Conservation (phyloP, 92 coral and sea anemone species). For the Plumapathes pennacea region DNA sequence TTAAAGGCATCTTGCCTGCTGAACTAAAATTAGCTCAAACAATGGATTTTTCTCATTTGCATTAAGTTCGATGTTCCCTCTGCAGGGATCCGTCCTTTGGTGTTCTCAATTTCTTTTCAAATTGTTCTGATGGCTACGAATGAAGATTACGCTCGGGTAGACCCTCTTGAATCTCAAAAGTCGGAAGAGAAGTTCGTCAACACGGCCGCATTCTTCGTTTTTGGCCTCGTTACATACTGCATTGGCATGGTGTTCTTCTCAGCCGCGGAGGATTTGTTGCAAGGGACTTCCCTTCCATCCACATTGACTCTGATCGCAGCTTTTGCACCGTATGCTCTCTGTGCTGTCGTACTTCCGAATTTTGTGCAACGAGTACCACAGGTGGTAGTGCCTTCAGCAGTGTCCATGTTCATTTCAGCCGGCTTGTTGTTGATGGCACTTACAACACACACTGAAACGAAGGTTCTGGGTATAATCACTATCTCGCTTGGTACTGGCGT, state of each 20-base stretch:
- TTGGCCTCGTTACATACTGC: neutral
- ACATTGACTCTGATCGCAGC: neutral
- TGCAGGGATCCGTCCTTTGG: no score
- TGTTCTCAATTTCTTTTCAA: no score
- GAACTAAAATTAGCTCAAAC: no score
- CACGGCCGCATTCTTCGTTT: conserved; percentile 1
- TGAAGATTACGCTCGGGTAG: no score
- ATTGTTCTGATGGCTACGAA: no score
- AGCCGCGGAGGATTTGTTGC: conserved; percentile 1
- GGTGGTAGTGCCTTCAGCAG: neutral
- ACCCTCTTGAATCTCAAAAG: no score
- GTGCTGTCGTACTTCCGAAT: neutral
- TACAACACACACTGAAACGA: no score
- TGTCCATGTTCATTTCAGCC: neutral
- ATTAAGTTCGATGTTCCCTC: no score
- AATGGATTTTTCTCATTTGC: no score
- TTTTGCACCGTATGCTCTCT: neutral
- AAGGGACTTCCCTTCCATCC: neutral
- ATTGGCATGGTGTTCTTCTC: neutral
- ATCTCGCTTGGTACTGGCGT: neutral
- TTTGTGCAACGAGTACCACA: neutral
- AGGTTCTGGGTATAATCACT: neutral
- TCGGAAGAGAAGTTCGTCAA: no score
- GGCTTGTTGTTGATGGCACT: conserved; percentile 3
- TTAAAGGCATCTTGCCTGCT: no score